Conservation (phyloP, 2,888 invertebrate genomes). For the Brachylomia viminalis region DNA sequence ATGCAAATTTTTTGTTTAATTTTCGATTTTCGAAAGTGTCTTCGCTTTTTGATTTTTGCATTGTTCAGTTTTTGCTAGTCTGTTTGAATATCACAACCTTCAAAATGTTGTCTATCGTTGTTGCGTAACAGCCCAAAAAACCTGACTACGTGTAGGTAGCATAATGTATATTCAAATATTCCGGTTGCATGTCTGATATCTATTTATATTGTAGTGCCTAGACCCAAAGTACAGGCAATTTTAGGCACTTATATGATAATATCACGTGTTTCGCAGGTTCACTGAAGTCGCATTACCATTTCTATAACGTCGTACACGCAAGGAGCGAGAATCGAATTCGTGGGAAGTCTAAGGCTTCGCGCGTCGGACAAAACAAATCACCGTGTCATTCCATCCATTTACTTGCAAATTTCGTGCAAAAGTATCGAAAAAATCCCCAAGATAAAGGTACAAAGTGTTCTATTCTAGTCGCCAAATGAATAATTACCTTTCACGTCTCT, state of each 20-base stretch:
- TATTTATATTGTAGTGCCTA: slow-evolving; percentile 60
- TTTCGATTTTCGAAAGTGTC: slow-evolving; percentile 66
- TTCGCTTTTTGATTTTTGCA: slow-evolving; percentile 69
- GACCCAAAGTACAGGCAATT: slow-evolving; percentile 61
- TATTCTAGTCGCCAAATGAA: slow-evolving; percentile 91
- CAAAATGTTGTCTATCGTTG: slow-evolving; percentile 19
- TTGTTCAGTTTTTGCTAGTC: slow-evolving; percentile 72
- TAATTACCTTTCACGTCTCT: slow-evolving; percentile 90
- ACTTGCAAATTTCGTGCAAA: slow-evolving; percentile 90
- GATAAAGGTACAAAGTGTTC: slow-evolving; percentile 90
- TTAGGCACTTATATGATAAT: slow-evolving; percentile 66
- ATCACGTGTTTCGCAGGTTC: slow-evolving; percentile 59
- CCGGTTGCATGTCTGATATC: slow-evolving; percentile 65
- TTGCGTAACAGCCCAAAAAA: slow-evolving; percentile 31
- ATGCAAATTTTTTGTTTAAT: slow-evolving; percentile 85
- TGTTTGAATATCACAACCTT: slow-evolving; percentile 55
- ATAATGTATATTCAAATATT: slow-evolving; percentile 35
- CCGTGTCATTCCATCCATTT: slow-evolving; percentile 89
- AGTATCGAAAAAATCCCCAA: slow-evolving; percentile 85
- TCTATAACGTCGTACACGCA: slow-evolving; percentile 69
- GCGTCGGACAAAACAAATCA: slow-evolving; percentile 86
- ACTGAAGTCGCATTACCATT: slow-evolving; percentile 68
- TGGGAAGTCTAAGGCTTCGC: slow-evolving; percentile 85
- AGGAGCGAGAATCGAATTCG: slow-evolving; percentile 79
- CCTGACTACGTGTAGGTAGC: neutral